A percentile compares a stretch with the other conserved stretches of the same genome.
These are phyloP conservation scores for Lasioglossum figueresi DNA, from an alignment of 2,888 invertebrate genomes.

Conservation along the genomic window DNA sequence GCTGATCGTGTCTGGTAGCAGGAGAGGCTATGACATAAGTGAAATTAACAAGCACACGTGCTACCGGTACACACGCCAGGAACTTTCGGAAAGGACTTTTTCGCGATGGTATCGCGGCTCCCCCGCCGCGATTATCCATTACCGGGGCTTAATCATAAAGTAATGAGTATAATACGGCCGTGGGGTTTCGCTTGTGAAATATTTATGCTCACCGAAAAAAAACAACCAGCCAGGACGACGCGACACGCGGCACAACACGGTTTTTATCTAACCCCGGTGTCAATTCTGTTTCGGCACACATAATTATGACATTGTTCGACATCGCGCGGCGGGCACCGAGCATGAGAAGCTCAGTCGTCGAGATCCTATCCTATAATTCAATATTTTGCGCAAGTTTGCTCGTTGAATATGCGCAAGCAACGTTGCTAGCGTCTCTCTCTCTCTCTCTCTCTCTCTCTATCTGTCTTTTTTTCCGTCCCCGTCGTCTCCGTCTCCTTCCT, in stretches of 20 bases:
- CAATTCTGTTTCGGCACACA: not conserved
- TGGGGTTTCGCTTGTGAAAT: slow-evolving; percentile 42
- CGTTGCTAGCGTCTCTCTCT: not conserved
- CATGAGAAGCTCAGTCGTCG: not conserved
- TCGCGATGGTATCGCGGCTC: slow-evolving; percentile 37
- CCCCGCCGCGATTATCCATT: slow-evolving; percentile 46
- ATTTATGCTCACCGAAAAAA: slow-evolving; percentile 19
- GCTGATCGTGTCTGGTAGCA: slow-evolving; percentile 9
- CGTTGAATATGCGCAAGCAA: slow-evolving; percentile 3
- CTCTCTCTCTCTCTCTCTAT: not conserved
- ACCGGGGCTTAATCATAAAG: slow-evolving; percentile 47
- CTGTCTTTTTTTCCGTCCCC: not conserved
- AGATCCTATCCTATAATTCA: slow-evolving; percentile 13
- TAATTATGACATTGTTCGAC: slow-evolving; percentile 21
- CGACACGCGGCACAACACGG: not conserved
- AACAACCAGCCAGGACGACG: not conserved
- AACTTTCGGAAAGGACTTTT: slow-evolving; percentile 38
- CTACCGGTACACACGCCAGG: slow-evolving; percentile 35
- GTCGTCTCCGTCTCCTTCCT: no score
- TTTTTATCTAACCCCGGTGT: slow-evolving; percentile 13
- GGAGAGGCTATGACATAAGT: slow-evolving; percentile 46
- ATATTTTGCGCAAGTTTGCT: slow-evolving; percentile 12
- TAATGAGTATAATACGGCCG: slow-evolving; percentile 41
- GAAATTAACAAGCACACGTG: slow-evolving; percentile 55
- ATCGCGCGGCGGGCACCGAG: not conserved